phyloP scores from a whole-genome alignment of 2,797 vertebrate species.

The Poecilia velifera region DNA sequence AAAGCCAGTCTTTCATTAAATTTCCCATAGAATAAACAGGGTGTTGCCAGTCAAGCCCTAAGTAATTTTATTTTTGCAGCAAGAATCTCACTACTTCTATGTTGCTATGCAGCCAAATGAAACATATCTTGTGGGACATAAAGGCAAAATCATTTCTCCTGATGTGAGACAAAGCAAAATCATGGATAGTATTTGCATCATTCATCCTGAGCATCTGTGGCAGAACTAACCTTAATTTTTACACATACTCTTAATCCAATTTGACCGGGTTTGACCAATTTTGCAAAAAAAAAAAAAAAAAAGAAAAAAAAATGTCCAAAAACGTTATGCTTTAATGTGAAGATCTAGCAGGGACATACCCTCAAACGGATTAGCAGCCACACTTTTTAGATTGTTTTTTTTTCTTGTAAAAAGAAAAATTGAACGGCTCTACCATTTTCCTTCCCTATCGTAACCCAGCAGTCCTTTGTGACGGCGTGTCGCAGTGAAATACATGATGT shows the following conservation, averaged over 20 bases:
- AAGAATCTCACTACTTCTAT: constrained; percentile 29
- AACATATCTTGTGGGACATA: constrained; percentile 18
- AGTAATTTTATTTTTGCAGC: constrained; percentile 60
- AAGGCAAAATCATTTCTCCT: constrained; percentile 8
- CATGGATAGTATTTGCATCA: not conserved
- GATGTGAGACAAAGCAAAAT: not conserved
- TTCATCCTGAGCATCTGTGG: not conserved
- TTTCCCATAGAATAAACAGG: constrained; percentile 67
- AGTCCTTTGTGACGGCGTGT: too few species aligned
- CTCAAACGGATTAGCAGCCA: not conserved
- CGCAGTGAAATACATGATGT: not conserved
- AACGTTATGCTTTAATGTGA: not conserved
- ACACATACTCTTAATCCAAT: not conserved
- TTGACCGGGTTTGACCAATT: not conserved
- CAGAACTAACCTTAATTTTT: not conserved
- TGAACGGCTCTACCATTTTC: not conserved
- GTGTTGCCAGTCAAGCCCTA: constrained; percentile 51
- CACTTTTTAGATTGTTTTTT: not conserved
- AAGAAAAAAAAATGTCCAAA: not conserved
- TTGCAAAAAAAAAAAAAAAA: not conserved
- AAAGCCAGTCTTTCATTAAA: constrained; percentile 53
- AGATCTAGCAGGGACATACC: not conserved
- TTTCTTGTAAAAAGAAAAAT: not conserved
- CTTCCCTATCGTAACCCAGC: not conserved
- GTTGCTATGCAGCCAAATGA: constrained; percentile 27